Conservation (phyloP, 1,140 invertebrate genomes). For the Diorhabda sublineata region DNA sequence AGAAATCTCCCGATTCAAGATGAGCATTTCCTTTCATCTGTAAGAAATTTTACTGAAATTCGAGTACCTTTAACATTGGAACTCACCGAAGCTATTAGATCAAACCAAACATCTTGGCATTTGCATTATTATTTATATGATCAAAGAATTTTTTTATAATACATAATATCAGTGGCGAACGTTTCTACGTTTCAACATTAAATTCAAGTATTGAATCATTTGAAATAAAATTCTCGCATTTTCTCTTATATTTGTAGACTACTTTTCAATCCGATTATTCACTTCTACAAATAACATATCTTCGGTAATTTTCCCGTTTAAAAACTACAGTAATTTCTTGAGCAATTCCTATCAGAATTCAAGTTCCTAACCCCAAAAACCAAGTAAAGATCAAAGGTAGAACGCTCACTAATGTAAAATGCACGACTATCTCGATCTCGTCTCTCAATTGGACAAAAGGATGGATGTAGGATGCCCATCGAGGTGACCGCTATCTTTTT, state of each 20-base stretch:
- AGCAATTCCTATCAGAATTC: neutral
- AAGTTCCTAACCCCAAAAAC: neutral
- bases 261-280: too few relatives aligned
- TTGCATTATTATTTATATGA: neutral
- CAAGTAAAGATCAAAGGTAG: neutral
- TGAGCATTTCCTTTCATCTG: slow-evolving; percentile 2
- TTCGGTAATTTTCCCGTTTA: neutral
- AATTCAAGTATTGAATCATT: too few relatives aligned
- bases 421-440: neutral
- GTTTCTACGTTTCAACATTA: too few relatives aligned
- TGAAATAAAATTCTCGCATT: too few relatives aligned
- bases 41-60: neutral
- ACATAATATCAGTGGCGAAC: neutral
- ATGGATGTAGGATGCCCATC: neutral
- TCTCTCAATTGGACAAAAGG: neutral
- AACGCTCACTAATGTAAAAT: neutral
- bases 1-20: neutral
- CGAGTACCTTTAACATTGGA: neutral
- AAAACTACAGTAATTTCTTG: neutral
- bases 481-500: neutral
- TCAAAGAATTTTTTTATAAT: neutral
- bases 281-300: too few relatives aligned
- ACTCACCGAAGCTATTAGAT: neutral
- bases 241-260: too few relatives aligned
- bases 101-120: slow-evolving; percentile 2